Evolutionary conservation across 2,113 vertebrate genomes (phyloP).

Genomic region (Ceratotherium simum): DNA sequence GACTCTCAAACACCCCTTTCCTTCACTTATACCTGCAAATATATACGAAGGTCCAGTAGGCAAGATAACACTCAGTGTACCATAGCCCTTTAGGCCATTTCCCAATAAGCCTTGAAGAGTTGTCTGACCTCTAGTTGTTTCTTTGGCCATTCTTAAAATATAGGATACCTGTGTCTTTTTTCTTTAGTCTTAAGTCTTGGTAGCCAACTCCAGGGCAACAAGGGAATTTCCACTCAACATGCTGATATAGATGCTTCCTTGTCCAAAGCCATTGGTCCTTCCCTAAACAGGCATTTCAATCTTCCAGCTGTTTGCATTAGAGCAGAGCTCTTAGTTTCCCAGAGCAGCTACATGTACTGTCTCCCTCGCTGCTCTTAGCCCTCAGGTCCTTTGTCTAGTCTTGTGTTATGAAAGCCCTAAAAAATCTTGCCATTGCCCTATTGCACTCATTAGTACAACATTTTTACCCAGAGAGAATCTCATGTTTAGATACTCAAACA

Average conservation of each 20-base stretch:
- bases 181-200: neutral
- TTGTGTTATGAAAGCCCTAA: neutral
- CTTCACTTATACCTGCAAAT: neutral
- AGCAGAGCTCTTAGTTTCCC: neutral
- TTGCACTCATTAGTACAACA: neutral
- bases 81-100: neutral
- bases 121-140: neutral
- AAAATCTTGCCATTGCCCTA: neutral
- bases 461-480: neutral
- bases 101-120: neutral
- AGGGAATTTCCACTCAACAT: neutral
- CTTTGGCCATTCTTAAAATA: neutral
- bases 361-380: neutral
- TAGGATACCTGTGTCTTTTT: neutral
- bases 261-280: neutral
- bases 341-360: neutral
- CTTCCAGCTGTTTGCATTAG: neutral
- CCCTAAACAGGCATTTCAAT: neutral
- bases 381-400: neutral
- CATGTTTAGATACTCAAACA: neutral
- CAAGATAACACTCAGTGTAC: neutral
- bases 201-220: neutral
- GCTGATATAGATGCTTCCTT: neutral
- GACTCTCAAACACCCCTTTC: neutral
- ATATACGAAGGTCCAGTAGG: neutral